Base-by-base conservation (phyloP, 1,140 invertebrate species). In the Zaprionus lachaisei region DNA sequence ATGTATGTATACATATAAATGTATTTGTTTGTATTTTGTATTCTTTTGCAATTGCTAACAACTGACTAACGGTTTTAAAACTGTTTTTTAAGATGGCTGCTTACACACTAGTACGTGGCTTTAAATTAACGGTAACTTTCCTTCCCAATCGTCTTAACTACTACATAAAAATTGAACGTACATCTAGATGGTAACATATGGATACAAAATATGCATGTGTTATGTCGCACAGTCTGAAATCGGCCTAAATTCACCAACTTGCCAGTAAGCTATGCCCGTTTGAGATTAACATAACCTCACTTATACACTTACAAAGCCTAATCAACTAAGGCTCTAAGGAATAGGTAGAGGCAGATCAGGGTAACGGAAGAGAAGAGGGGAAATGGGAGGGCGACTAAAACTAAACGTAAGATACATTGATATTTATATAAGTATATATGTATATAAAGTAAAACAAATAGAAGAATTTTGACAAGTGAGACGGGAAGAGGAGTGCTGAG, bases 201-300 rank as follows among this genome's bases (percentile, higher is more conserved):
- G 60, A 34, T 57, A 44, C 17, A 24, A 58, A 15, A 37, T 61
- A 41, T 68, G n/a, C 55, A 37, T 49, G 11, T 58, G 47, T 60
- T 61, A 62, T 65, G 51, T 15, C 28, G 67, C 60, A 55, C 57
- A 72, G 72, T 65, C 14, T 57, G 60, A 60, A 75, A 63, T 70
- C 54, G 67, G 73, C 12, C 41, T 44, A 65, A 71, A 28, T 71
- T 64, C 55, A 41, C 55, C 61, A 58, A 71, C 41, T 49, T 63
- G 15, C 17, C 17, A 31, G 51, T 20, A 17, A 68, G 68, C 62
- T 61, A 77, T 72, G 57, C 69, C 34, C 28, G 51, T 20, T 51
- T 41, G 67, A 72, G 85, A 62, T 89, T 89, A 85, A 90, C 85
- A 81, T 89, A 89, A 90, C 85, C 81, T 72, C 62, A 67, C 62